A percentile compares a stretch with the other conserved stretches of the same genome.
These are phyloP conservation scores for Trachurus trachurus DNA, from an alignment of 2,797 vertebrate species.

Conservation along the genomic window DNA sequence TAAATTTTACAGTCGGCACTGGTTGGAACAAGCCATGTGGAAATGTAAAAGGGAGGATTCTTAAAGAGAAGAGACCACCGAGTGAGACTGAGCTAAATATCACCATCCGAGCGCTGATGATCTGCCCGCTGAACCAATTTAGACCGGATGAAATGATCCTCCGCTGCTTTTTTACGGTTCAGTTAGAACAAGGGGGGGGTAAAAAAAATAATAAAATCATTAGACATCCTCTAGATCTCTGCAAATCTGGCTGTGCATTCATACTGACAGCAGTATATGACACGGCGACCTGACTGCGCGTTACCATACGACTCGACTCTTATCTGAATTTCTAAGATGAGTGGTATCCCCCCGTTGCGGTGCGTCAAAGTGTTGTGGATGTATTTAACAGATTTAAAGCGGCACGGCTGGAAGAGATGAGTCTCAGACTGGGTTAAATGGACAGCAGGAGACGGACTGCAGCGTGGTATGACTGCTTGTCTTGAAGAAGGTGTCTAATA, in stretches of 20 bases:
- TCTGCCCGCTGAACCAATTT: not conserved
- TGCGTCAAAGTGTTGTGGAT: slow-evolving; percentile 32
- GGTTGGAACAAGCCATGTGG: slow-evolving; percentile 72
- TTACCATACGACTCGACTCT: slow-evolving; percentile 27
- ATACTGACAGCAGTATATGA: not conserved
- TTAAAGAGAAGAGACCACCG: slow-evolving; percentile 50
- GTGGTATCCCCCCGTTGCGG: slow-evolving; percentile 19
- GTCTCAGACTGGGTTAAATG: slow-evolving; percentile 44
- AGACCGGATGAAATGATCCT: slow-evolving; percentile 21
- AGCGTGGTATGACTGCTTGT: slow-evolving; percentile 33
- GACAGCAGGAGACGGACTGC: slow-evolving; percentile 50
- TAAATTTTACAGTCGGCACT: slow-evolving; percentile 83
- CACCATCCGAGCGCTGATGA: slow-evolving; percentile 36
- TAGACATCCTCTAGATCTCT: slow-evolving; percentile 16
- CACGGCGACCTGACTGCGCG: slow-evolving; percentile 4
- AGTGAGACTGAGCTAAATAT: slow-evolving; percentile 64
- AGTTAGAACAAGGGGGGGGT: not conserved
- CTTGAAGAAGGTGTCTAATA: slow-evolving; percentile 54
- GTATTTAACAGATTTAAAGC: slow-evolving; percentile 26
- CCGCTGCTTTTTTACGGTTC: not conserved
- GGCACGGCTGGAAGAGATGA: slow-evolving; percentile 33
- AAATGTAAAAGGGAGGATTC: slow-evolving; percentile 75
- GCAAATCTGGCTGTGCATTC: slow-evolving; percentile 4
- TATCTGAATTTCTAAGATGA: slow-evolving; percentile 55
- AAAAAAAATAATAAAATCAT: too few species aligned